Evolutionary conservation across 2,888 invertebrate species (phyloP).

Genomic region (Pomacea canaliculata): DNA sequence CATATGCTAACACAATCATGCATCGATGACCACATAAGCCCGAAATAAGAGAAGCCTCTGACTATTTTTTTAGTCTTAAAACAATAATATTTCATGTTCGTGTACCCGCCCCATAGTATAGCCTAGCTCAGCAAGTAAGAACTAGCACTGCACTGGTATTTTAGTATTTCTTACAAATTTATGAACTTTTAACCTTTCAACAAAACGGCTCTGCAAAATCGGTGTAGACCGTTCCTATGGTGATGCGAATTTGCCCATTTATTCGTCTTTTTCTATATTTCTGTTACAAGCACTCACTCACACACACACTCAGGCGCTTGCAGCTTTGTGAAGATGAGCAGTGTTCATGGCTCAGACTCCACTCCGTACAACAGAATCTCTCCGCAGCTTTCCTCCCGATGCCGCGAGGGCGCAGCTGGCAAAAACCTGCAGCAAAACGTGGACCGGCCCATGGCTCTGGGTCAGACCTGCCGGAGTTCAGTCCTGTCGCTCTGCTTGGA

Average conservation of each 20-base stretch:
- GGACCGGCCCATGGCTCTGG: constrained; percentile 14
- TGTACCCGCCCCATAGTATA: no score
- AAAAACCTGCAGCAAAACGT: no score
- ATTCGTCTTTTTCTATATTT: not conserved
- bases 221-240: no score
- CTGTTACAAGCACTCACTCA: not conserved
- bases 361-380: not conserved
- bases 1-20: not conserved
- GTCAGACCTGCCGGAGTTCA: constrained; percentile 54
- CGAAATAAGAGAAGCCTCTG: no score
- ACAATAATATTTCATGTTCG: no score
- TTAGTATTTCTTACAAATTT: no score
- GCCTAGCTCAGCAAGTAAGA: no score
- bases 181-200: no score
- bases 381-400: not conserved
- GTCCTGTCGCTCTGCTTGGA: constrained; percentile 43
- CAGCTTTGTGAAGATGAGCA: not conserved
- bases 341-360: not conserved
- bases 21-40: no score
- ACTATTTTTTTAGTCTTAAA: no score
- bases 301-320: not conserved
- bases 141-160: no score
- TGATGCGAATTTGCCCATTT: not conserved
- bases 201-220: no score
- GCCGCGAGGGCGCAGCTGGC: not conserved